Evolutionary conservation across 2,113 vertebrate species (phyloP).

Genomic region (Gymnarchus niloticus): DNA sequence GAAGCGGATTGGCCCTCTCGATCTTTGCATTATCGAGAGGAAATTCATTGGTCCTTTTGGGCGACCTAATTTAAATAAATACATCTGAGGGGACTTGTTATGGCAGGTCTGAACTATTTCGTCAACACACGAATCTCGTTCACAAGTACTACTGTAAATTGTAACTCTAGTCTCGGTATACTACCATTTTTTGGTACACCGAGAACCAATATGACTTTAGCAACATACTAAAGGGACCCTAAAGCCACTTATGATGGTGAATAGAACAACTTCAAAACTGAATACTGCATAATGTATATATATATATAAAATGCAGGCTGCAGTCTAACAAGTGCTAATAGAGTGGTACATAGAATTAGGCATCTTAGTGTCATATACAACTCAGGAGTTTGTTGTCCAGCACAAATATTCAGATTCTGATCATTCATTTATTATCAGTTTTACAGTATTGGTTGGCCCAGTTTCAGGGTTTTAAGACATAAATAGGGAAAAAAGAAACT

Average conservation of each 20-base stretch:
- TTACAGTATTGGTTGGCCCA: not conserved
- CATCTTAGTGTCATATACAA: not conserved
- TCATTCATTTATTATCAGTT: not conserved
- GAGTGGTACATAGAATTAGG: not conserved
- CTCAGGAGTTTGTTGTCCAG: not conserved
- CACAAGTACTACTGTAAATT: too few species aligned
- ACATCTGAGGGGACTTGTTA: not conserved
- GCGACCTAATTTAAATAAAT: conserved; percentile 15
- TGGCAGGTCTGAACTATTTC: not conserved
- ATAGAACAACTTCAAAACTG: too few species aligned
- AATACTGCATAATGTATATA: too few species aligned
- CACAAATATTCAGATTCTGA: not conserved
- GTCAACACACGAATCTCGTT: not conserved
- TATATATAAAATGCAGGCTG: not conserved
- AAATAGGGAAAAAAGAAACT: not conserved
- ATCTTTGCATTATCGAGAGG: conserved; percentile 17
- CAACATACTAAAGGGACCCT: too few species aligned
- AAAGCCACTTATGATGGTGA: too few species aligned
- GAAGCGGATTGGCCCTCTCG: conserved; percentile 38
- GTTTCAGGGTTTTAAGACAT: not conserved
- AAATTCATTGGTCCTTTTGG: conserved; percentile 14
- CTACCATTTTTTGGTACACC: not conserved
- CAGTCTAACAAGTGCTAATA: not conserved
- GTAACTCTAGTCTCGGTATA: not conserved
- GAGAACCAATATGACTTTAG: not conserved